Base-by-base conservation (phyloP, 2,888 invertebrate genomes). In the Leptinotarsa haldemani region DNA sequence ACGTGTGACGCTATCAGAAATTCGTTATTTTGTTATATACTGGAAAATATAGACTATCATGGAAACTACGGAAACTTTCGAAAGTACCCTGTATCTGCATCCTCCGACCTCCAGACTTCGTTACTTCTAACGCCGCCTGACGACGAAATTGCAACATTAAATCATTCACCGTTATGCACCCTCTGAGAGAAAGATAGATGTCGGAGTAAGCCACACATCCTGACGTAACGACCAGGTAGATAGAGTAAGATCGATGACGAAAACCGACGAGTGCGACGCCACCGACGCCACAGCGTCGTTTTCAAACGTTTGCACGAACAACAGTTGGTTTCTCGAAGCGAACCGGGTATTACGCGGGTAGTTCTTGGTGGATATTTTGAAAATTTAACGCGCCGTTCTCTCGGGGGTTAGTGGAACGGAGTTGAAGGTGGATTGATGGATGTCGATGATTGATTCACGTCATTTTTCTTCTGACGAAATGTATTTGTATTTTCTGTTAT, bases 271-370 rank as follows among this genome's bases (percentile, higher is more conserved):
- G 76, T 76, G 76, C 76, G 77, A 72, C 80, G 80, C 75, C 80
- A 82, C 76, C 81, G 81, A 80, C 83, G 83, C 81, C 82, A 78
- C 72, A 78, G 77, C 77, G 79, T 76, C 78, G 76, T 70, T 68
- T 63, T 52, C 70, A 52, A 74, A 74, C 73, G 69, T 66, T 56
- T 71, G 74, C 22, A 71, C 71, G 78, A 84, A 85, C 87, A 87
- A 87, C 87, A 88, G 88, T 88, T 87, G 88, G 87, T 88, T 87
- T 83, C 81, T 83, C 83, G 83, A 80, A 80, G 83, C 84, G 79
- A 52, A 30, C 58, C 69, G 65, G 64, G 65, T 20, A 63, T 47
- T 16, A 13, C 65, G 58, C 56, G 50, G 40, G 12, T 46, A 58
- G 73, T 65, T 66, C 58, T 74, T 40, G 30, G 65, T 50, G 22